These are phyloP conservation scores for Eurytoma adleriae DNA, from an alignment of 2,888 invertebrate genomes.

Conservation along the genomic window DNA sequence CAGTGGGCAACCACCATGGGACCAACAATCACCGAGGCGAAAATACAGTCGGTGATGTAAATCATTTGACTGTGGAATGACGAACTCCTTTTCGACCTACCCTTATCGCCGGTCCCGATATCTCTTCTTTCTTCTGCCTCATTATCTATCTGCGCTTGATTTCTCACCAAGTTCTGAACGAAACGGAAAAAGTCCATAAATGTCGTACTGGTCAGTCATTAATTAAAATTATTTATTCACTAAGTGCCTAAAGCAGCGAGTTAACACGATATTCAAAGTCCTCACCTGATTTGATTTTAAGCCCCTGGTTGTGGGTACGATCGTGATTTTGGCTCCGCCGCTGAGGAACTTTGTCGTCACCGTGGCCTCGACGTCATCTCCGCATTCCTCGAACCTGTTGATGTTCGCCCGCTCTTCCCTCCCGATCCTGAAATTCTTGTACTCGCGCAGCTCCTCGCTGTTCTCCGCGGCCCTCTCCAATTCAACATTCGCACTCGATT, in stretches of 20 bases:
- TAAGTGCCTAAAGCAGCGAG: background rate
- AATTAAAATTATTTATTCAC: background rate
- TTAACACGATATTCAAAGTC: background rate
- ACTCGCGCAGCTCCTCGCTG: background rate
- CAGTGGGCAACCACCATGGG: slow-evolving; percentile 79
- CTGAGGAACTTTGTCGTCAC: background rate
- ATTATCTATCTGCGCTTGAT: background rate
- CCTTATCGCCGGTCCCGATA: background rate
- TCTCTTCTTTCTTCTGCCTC: slow-evolving; percentile 8
- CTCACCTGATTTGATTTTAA: background rate
- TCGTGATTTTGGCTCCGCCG: background rate
- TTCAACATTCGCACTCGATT: background rate
- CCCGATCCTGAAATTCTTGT: background rate
- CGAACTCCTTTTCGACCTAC: background rate
- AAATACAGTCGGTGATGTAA: slow-evolving; percentile 72
- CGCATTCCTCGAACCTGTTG: background rate
- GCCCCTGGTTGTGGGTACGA: background rate
- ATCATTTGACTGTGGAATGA: background rate
- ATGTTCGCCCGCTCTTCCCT: background rate
- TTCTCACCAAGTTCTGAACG: background rate
- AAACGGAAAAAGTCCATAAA: background rate
- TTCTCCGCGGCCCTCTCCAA: background rate
- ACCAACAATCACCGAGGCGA: slow-evolving; percentile 75
- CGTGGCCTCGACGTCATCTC: background rate
- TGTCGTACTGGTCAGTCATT: too few relatives aligned